Percentiles rank a stretch among this genome's conserved stretches.
phyloP scores from a whole-genome alignment of 2,797 vertebrate species.

The Melanotaenia trifasciata region DNA sequence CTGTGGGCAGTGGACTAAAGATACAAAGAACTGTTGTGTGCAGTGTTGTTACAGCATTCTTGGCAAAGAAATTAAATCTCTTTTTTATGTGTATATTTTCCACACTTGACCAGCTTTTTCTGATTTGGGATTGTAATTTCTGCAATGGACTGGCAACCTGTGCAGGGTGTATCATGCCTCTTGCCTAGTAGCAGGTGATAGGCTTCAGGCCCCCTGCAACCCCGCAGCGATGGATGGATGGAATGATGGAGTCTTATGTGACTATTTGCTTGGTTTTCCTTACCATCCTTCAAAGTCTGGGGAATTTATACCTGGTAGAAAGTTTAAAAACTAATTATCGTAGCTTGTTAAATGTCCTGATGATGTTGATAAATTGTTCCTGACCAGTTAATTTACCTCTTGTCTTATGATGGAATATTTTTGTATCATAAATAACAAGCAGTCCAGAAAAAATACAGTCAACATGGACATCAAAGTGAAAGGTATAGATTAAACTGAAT shows the following conservation, averaged over 20 bases:
- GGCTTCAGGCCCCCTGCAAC: too few species aligned
- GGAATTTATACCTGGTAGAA: neutral
- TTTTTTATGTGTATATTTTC: neutral
- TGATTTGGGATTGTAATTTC: neutral
- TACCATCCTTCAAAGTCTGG: neutral
- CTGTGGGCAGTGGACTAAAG: too few species aligned
- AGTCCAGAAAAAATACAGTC: too few species aligned
- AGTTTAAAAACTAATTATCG: neutral
- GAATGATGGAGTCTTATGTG: neutral
- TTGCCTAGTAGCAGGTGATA: too few species aligned
- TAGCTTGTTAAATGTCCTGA: neutral
- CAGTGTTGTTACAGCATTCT: too few species aligned
- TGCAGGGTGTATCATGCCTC: too few species aligned
- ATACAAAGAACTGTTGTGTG: too few species aligned
- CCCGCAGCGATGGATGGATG: neutral
- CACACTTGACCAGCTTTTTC: too few species aligned
- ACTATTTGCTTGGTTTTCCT: neutral
- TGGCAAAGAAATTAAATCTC: neutral
- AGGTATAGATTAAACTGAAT: neutral
- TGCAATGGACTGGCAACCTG: neutral
- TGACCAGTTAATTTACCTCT: neutral
- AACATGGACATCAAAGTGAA: neutral
- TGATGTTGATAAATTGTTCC: too few species aligned
- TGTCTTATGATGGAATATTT: neutral
- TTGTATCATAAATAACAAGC: neutral